These are phyloP conservation scores for Gracilinanus agilis DNA, from an alignment of 2,113 vertebrate species.

Conservation along the genomic window DNA sequence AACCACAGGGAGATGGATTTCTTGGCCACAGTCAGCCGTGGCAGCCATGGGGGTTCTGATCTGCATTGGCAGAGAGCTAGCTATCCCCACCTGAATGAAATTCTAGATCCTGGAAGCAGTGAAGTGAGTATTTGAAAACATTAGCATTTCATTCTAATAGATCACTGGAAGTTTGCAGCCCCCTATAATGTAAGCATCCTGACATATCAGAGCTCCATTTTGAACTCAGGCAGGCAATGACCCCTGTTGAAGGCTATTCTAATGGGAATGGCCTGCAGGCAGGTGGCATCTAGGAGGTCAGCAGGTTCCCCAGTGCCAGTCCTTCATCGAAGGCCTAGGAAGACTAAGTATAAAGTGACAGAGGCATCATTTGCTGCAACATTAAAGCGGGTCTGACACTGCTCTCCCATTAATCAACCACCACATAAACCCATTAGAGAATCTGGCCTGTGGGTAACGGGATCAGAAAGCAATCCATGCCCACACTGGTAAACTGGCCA, in stretches of 20 bases:
- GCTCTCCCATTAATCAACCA: constrained; percentile 74
- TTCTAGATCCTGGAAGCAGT: background rate
- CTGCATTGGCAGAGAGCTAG: background rate
- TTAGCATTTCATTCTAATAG: background rate
- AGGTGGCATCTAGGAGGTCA: background rate
- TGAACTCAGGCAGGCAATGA: background rate
- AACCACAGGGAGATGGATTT: background rate
- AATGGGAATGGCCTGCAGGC: accelerated
- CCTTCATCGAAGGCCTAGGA: background rate
- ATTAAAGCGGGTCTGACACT: constrained; percentile 65
- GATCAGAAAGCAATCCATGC: constrained; percentile 67
- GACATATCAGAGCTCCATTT: background rate
- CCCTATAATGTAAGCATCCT: background rate
- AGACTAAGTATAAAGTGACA: constrained; percentile 46
- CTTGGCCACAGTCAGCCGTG: background rate
- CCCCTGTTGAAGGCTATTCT: background rate
- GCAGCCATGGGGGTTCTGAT: background rate
- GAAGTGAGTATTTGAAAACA: background rate
- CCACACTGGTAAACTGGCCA: constrained; percentile 60
- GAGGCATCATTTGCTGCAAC: constrained; percentile 64
- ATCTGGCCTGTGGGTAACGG: constrained; percentile 14
- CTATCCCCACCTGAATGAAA: background rate
- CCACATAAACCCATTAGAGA: constrained; percentile 71
- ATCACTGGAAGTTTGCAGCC: background rate
- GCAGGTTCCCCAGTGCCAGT: background rate